Evolutionary conservation across 2,888 invertebrate genomes (phyloP).

Genomic region (Eledona agricola): DNA sequence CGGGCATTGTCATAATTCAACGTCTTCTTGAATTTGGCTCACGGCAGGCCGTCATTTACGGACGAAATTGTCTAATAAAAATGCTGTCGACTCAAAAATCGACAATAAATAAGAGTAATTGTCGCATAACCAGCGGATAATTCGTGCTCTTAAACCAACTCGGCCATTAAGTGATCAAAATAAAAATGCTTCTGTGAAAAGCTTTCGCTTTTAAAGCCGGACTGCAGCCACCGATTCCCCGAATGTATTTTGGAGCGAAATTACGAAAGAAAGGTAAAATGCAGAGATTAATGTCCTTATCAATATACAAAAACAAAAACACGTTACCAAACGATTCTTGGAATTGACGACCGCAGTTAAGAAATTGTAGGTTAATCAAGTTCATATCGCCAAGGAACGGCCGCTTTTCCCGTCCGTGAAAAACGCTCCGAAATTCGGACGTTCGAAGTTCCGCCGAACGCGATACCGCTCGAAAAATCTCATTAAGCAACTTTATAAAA

Average conservation of each 20-base stretch:
- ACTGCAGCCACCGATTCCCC: conserved; percentile 29
- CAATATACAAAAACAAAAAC: conserved; percentile 40
- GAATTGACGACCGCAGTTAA: conserved; percentile 37
- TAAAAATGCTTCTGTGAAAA: conserved; percentile 34
- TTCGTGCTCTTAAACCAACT: conserved; percentile 30
- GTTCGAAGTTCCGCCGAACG: conserved; percentile 38
- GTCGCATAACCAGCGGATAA: conserved; percentile 29
- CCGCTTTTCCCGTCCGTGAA: conserved; percentile 13
- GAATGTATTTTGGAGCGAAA: conserved; percentile 33
- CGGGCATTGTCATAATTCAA: conserved; percentile 23
- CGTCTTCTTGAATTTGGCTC: conserved; percentile 25
- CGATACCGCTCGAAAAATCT: conserved; percentile 36
- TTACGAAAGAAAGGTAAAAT: conserved; percentile 36
- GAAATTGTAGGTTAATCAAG: conserved; percentile 37
- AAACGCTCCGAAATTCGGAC: too few relatives aligned
- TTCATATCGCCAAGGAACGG: conserved; percentile 1
- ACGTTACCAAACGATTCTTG: conserved; percentile 39
- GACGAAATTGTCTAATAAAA: conserved; percentile 23
- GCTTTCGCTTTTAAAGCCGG: conserved; percentile 36
- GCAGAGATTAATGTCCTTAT: conserved; percentile 36
- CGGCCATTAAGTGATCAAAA: conserved; percentile 30
- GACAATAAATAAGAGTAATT: conserved; percentile 35
- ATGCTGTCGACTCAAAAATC: conserved; percentile 22
- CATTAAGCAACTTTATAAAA: conserved; percentile 39
- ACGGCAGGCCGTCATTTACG: conserved; percentile 4